phyloP scores from a whole-genome alignment of 2,797 vertebrate genomes.

The Chloroceryle amazona region DNA sequence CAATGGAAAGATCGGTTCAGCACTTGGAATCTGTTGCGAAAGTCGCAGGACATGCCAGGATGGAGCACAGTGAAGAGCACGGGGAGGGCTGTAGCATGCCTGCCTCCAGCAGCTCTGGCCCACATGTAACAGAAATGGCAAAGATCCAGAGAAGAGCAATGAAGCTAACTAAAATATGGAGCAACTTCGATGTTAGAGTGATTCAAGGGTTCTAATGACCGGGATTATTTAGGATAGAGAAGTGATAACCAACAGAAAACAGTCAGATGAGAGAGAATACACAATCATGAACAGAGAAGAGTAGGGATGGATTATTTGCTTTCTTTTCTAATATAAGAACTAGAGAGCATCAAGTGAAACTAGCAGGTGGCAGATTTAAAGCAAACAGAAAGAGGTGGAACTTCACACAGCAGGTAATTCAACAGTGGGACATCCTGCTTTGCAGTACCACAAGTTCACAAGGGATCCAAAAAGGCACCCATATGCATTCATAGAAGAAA shows the following conservation, averaged over 20 bases:
- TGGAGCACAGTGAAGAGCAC: accelerated
- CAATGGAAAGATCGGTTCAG: not conserved
- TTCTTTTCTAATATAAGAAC: not conserved
- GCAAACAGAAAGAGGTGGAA: not conserved
- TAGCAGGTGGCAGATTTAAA: constrained; percentile 6
- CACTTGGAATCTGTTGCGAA: accelerated
- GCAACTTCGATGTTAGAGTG: accelerated
- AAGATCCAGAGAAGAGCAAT: not conserved
- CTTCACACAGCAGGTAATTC: not conserved
- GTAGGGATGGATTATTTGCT: not conserved
- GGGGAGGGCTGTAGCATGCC: not conserved
- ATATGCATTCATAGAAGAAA: not conserved
- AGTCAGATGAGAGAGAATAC: not conserved
- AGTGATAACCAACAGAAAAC: not conserved
- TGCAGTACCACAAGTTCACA: not conserved
- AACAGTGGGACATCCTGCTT: not conserved
- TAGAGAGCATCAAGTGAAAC: constrained; percentile 17
- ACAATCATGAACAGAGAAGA: not conserved
- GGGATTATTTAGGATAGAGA: not conserved
- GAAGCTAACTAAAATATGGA: not conserved
- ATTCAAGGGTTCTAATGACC: not conserved
- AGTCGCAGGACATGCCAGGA: not conserved
- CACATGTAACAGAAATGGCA: not conserved
- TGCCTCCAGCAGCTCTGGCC: accelerated
- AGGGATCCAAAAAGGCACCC: not conserved